Percentiles rank a stretch among this genome's conserved stretches.
These are phyloP conservation scores for Vesta saturnalis DNA, from an alignment of 2,888 invertebrate species.

Conservation along the genomic window DNA sequence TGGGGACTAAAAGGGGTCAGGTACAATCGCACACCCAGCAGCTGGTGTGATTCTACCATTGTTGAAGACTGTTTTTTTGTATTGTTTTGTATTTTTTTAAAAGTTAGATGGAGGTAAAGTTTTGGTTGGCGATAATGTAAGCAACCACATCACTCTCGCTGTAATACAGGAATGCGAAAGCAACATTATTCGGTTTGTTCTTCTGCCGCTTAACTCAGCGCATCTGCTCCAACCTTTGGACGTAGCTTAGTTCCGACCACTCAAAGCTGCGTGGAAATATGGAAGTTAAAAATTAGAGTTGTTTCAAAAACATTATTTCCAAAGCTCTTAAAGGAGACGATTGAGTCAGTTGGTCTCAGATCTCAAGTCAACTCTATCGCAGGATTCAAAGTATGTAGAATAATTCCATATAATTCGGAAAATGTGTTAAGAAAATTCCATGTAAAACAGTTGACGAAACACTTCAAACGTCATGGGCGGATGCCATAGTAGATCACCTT, in stretches of 20 bases:
- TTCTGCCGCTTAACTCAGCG: not conserved
- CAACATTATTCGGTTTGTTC: not conserved
- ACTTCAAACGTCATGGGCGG: not conserved
- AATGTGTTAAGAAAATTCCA: conserved; percentile 10
- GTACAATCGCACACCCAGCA: conserved; percentile 7
- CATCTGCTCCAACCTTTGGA: conserved; percentile 5
- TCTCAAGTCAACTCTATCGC: conserved; percentile 6
- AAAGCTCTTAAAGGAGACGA: conserved; percentile 2
- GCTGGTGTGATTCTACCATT: conserved; percentile 10
- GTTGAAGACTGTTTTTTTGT: conserved; percentile 12
- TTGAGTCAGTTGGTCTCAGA: conserved; percentile 15
- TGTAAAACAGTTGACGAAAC: not conserved
- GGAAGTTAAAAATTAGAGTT: conserved; percentile 11
- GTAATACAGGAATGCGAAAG: conserved; percentile 9
- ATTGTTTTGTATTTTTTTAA: conserved; percentile 5
- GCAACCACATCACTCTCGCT: not conserved
- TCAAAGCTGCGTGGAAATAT: not conserved
- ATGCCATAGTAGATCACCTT: not conserved
- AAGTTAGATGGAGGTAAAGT: conserved; percentile 16
- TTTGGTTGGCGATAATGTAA: conserved; percentile 7
- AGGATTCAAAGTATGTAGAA: conserved; percentile 15
- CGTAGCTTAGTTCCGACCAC: conserved; percentile 1
- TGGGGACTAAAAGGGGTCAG: not conserved
- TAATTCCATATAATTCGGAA: not conserved
- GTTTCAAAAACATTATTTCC: conserved; percentile 16